Conservation (phyloP, 2,113 vertebrate genomes). For the Andinoacara biseriatus region DNA sequence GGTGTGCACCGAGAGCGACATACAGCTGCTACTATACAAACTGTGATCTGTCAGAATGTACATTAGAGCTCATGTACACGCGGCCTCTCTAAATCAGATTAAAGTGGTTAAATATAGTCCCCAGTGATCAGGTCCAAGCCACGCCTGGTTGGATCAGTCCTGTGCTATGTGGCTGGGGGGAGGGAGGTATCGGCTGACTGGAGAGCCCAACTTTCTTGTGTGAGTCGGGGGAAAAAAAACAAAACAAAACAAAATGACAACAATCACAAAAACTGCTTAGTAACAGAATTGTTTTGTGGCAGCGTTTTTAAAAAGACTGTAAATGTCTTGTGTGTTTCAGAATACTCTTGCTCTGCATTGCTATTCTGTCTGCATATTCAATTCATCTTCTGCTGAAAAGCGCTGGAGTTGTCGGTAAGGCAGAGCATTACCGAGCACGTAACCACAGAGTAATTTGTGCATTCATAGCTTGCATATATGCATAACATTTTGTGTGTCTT, state of each 20-base stretch:
- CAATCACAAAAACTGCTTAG: neutral
- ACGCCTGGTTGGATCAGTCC: conserved; percentile 61
- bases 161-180: conserved; percentile 53
- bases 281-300: neutral
- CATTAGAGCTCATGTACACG: conserved; percentile 53
- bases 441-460: neutral
- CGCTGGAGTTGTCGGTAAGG: conserved; percentile 86
- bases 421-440: neutral
- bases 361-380: conserved; percentile 87
- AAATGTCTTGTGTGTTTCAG: conserved; percentile 68
- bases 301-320: neutral
- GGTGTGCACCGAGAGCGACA: neutral
- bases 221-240: neutral
- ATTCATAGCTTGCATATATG: neutral
- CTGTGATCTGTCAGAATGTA: conserved; percentile 58
- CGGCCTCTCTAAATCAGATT: conserved; percentile 74
- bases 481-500: conserved; percentile 7
- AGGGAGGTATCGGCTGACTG: conserved; percentile 5
- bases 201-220: conserved; percentile 23
- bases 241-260: neutral
- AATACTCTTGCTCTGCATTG: conserved; percentile 83
- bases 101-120: conserved; percentile 74
- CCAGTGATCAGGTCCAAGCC: conserved; percentile 69
- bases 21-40: neutral
- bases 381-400: conserved; percentile 88